phyloP scores from a whole-genome alignment of 2,113 vertebrate species.

The Maccullochella peelii region DNA sequence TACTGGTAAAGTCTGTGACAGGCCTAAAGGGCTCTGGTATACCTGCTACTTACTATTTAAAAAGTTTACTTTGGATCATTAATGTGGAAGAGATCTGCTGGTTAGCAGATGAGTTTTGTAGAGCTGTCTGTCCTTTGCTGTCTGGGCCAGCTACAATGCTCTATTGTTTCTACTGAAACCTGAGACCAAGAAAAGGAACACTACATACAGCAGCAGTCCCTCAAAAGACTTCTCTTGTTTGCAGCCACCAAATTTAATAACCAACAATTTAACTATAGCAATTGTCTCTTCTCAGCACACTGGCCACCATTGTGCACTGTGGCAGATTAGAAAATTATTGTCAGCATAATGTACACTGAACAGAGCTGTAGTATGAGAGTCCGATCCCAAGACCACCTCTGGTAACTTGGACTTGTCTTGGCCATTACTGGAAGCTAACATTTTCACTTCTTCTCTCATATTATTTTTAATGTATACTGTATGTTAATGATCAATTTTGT shows the following conservation, averaged over 20 bases:
- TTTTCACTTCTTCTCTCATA: background rate
- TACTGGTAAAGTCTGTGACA: background rate
- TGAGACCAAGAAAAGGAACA: conserved; percentile 89
- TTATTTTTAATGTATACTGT: background rate
- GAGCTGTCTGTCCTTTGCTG: conserved; percentile 90
- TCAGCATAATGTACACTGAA: conserved; percentile 45
- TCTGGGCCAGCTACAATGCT: conserved; percentile 85
- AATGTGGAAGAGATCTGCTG: conserved; percentile 84
- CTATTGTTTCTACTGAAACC: conserved; percentile 94
- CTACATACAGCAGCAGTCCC: conserved; percentile 81
- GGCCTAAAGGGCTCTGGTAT: conserved; percentile 74
- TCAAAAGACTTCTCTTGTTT: conserved; percentile 74
- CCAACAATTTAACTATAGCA: conserved; percentile 67
- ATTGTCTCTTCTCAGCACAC: conserved; percentile 63
- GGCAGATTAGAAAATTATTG: conserved; percentile 53
- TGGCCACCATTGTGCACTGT: conserved; percentile 45
- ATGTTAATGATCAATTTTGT: background rate
- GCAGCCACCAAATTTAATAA: conserved; percentile 76
- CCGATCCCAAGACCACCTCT: conserved; percentile 1
- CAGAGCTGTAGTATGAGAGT: conserved; percentile 19
- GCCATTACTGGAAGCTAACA: background rate
- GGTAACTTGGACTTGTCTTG: conserved; percentile 5
- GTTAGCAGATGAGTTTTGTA: conserved; percentile 90
- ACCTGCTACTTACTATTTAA: conserved; percentile 2
- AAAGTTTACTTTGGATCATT: conserved; percentile 85